These are phyloP conservation scores for Epinephelus malabaricus DNA, from an alignment of 2,797 vertebrate genomes.

Conservation along the genomic window DNA sequence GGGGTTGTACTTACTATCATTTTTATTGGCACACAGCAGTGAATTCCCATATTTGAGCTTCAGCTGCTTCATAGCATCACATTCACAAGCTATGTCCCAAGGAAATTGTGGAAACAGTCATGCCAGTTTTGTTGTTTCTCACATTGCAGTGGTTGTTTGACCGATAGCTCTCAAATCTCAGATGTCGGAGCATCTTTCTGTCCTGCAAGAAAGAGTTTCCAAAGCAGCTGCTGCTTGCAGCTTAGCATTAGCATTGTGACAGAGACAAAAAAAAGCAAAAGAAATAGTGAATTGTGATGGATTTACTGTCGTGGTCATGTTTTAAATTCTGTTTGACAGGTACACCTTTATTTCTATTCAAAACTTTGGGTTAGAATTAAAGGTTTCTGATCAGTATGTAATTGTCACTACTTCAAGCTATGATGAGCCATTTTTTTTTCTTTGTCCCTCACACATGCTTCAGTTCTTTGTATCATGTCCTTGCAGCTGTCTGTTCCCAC, in stretches of 20 bases:
- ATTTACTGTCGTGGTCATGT: neutral
- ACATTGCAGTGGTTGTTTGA: no score
- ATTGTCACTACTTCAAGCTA: neutral
- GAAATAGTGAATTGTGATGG: neutral
- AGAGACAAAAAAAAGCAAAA: neutral
- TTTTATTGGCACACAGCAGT: neutral
- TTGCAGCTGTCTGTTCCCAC: conserved; percentile 3
- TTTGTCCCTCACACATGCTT: neutral
- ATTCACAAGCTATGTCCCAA: neutral
- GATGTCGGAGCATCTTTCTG: no score
- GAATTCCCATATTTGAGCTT: neutral
- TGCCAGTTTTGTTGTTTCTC: no score
- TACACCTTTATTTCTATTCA: neutral
- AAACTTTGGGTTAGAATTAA: neutral
- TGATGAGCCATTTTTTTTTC: neutral
- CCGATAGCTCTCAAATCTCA: no score
- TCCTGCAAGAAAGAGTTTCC: neutral
- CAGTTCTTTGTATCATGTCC: neutral
- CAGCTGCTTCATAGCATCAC: neutral
- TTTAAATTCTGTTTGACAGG: neutral
- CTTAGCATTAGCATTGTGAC: neutral
- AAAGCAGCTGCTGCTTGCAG: neutral
- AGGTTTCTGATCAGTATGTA: conserved; percentile 4
- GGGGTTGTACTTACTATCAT: no score
- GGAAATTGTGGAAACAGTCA: neutral